These are phyloP conservation scores for Pholis gunnellus DNA, from an alignment of 2,113 vertebrate species.

Conservation along the genomic window DNA sequence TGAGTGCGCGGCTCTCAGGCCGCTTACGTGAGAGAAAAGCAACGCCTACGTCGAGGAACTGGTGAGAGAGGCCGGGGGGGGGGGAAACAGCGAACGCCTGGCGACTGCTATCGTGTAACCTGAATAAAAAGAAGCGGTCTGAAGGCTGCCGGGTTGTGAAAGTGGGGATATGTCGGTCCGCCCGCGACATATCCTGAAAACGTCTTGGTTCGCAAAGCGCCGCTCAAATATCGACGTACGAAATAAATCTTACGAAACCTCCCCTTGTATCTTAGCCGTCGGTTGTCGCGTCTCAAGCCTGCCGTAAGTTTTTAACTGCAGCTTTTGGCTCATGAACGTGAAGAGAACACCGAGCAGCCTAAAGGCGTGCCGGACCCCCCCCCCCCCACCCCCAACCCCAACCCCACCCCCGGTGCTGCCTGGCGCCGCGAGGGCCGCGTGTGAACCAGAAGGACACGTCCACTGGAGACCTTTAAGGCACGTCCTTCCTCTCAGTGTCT, in stretches of 20 bases:
- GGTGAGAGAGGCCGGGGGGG: constrained; percentile 53
- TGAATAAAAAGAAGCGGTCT: constrained; percentile 76
- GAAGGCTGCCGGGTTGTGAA: constrained; percentile 74
- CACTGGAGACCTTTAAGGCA: constrained; percentile 81
- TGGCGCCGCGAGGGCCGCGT: constrained; percentile 8
- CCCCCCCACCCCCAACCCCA: neutral
- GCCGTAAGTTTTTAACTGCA: constrained; percentile 59
- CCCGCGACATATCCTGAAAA: constrained; percentile 65
- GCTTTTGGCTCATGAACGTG: constrained; percentile 65
- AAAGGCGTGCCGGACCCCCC: constrained; percentile 27
- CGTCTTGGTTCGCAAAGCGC: constrained; percentile 56
- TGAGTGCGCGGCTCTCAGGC: constrained; percentile 36
- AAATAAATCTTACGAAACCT: constrained; percentile 67
- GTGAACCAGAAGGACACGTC: constrained; percentile 66
- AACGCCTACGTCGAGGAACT: constrained; percentile 54
- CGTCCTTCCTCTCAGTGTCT: constrained; percentile 74
- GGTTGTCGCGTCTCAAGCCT: constrained; percentile 33
- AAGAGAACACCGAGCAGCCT: constrained; percentile 41
- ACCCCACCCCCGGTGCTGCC: constrained; percentile 34
- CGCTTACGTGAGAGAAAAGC: constrained; percentile 32
- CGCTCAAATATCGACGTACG: constrained; percentile 49
- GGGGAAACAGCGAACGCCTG: constrained; percentile 51
- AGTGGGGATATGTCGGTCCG: constrained; percentile 55
- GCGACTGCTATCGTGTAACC: constrained; percentile 73
- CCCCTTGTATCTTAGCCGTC: constrained; percentile 59